Conservation (phyloP, 2,888 invertebrate species). For the Polydrusus pterygomalis region DNA sequence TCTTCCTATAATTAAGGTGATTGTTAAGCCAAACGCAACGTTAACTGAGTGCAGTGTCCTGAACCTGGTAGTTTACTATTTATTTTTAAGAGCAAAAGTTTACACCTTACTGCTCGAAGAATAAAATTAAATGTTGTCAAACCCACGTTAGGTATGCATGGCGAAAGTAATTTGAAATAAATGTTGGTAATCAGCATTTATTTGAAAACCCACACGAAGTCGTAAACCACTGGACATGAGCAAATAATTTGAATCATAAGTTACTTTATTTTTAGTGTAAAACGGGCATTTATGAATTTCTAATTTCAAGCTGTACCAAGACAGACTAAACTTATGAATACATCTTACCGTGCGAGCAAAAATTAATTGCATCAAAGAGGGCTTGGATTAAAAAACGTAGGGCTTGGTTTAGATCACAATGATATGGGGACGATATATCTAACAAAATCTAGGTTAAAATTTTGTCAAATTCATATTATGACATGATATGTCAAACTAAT, state of each 20-base stretch:
- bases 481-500: no score
- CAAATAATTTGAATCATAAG: slow-evolving; percentile 17
- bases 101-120: slow-evolving; percentile 30
- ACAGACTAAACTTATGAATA: no score
- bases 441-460: no score
- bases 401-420: no score
- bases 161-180: slow-evolving; percentile 44
- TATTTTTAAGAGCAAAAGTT: slow-evolving; percentile 11
- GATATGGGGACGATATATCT: no score
- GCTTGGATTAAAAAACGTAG: no score
- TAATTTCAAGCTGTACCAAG: background rate
- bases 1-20: no score
- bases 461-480: no score
- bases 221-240: slow-evolving; percentile 31
- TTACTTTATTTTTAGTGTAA: background rate
- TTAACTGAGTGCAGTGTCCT: background rate
- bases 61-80: slow-evolving; percentile 2
- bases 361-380: no score
- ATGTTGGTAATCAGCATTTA: slow-evolving; percentile 39
- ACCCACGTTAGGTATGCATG: slow-evolving; percentile 34
- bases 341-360: no score
- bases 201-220: slow-evolving; percentile 36
- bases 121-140: slow-evolving; percentile 36
- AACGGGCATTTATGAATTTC: background rate
- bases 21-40: background rate